These are phyloP conservation scores for Agrilus biguttatus DNA, from an alignment of 2,888 invertebrate genomes.

Conservation along the genomic window DNA sequence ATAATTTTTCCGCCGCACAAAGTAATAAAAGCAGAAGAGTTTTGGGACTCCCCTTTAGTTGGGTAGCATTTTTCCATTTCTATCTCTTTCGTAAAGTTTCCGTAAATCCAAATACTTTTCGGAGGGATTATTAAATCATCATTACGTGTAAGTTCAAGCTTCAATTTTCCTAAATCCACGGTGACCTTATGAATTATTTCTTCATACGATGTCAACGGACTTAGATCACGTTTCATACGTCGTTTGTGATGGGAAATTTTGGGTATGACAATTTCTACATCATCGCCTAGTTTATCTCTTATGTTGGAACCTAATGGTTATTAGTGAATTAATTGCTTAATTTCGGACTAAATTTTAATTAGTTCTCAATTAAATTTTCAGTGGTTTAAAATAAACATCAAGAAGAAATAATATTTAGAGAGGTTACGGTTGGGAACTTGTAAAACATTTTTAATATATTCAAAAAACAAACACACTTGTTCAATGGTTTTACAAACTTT, in stretches of 20 bases:
- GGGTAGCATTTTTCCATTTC: conserved; percentile 15
- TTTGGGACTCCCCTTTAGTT: conserved; percentile 19
- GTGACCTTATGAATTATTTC: conserved; percentile 15
- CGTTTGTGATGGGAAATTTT: conserved; percentile 12
- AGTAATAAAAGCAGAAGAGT: conserved; percentile 20
- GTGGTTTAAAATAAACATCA: too few species aligned
- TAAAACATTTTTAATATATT: too few species aligned
- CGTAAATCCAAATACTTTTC: conserved; percentile 12
- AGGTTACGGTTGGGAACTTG: too few species aligned
- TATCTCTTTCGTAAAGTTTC: conserved; percentile 10
- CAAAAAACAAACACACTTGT: too few species aligned
- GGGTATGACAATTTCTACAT: conserved; percentile 14
- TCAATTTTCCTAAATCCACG: conserved; percentile 20
- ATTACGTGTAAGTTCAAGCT: conserved; percentile 16
- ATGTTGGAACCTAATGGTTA: too few species aligned
- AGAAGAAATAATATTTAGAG: too few species aligned
- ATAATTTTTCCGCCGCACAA: conserved; percentile 18
- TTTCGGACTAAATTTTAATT: too few species aligned
- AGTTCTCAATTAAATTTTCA: too few species aligned
- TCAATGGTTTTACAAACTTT: too few species aligned
- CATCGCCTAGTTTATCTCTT: neutral
- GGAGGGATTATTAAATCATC: too few species aligned
- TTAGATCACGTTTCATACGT: conserved; percentile 13
- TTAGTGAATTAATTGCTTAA: too few species aligned
- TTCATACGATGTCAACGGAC: conserved; percentile 14